Evolutionary conservation across 2,888 invertebrate species (phyloP).

Genomic region (Andrena bicolor): DNA sequence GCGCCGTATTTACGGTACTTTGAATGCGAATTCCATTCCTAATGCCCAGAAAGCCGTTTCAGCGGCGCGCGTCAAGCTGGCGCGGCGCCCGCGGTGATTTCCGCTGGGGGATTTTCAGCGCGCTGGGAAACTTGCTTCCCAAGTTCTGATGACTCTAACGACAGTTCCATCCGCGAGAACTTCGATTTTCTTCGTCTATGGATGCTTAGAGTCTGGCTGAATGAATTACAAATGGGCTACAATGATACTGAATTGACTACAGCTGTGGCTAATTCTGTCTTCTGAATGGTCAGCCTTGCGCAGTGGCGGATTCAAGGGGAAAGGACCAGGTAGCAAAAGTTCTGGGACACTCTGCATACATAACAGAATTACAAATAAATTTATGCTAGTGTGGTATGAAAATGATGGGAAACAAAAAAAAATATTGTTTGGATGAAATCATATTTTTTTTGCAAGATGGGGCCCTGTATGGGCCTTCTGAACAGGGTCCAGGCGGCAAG

Average conservation of each 20-base stretch:
- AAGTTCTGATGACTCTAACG: neutral
- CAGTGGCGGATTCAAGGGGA: neutral
- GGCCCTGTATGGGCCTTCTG: too few relatives aligned
- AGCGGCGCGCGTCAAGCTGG: conserved; percentile 3
- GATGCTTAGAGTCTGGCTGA: neutral
- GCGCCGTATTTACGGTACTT: conserved; percentile 46
- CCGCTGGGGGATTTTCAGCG: neutral
- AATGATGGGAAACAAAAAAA: too few relatives aligned
- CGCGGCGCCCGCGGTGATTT: conserved; percentile 13
- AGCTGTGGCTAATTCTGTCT: neutral
- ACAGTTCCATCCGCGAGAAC: neutral
- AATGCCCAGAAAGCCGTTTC: conserved; percentile 35
- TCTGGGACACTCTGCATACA: too few relatives aligned
- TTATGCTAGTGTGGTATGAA: too few relatives aligned
- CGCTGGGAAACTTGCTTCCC: conserved; percentile 18
- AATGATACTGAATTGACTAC: neutral
- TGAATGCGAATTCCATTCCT: conserved; percentile 49
- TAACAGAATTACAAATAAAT: too few relatives aligned
- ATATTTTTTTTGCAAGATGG: too few relatives aligned
- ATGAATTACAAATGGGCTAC: neutral
- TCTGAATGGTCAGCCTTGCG: neutral
- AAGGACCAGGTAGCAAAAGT: too few relatives aligned
- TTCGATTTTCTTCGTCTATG: neutral
- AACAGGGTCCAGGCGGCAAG: too few relatives aligned
- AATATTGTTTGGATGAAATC: too few relatives aligned